A percentile compares a stretch with the other conserved stretches of the same genome.
These are phyloP conservation scores for Tetrax tetrax DNA, from an alignment of 2,113 vertebrate genomes.

Conservation along the genomic window DNA sequence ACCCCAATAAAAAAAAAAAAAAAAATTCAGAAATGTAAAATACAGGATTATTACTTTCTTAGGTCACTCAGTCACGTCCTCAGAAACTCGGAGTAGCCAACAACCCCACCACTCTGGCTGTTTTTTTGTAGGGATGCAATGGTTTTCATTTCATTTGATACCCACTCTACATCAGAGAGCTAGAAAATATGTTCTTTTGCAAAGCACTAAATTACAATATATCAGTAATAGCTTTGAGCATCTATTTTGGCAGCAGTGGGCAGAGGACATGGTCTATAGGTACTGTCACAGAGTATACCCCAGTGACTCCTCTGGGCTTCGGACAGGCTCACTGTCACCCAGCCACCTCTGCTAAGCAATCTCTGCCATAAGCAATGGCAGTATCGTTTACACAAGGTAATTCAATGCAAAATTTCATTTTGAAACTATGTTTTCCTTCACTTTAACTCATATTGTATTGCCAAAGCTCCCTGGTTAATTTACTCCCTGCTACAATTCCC, in stretches of 20 bases:
- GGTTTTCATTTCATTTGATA: rapidly evolving
- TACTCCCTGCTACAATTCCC: background rate
- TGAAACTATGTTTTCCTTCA: background rate
- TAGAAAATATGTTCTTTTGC: background rate
- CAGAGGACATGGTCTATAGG: background rate
- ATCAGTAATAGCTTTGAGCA: background rate
- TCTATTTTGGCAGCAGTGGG: background rate
- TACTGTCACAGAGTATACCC: background rate
- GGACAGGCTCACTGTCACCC: background rate
- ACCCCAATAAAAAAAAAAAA: background rate
- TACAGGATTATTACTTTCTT: background rate
- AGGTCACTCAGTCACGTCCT: background rate
- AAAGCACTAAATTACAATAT: background rate
- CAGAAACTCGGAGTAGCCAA: background rate
- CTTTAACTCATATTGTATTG: background rate
- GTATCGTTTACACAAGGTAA: background rate
- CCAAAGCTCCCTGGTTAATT: background rate
- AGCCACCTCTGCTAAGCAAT: background rate
- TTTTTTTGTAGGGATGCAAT: background rate
- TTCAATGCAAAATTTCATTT: background rate
- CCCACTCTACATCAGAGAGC: background rate
- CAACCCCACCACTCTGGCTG: no score
- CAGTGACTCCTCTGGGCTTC: background rate
- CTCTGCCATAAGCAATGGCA: background rate
- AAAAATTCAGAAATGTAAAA: background rate